Percentiles rank a stretch among this genome's conserved stretches.
These are phyloP conservation scores for Hydrotaea cyrtoneurina DNA, from an alignment of 2,888 invertebrate species.

Conservation along the genomic window DNA sequence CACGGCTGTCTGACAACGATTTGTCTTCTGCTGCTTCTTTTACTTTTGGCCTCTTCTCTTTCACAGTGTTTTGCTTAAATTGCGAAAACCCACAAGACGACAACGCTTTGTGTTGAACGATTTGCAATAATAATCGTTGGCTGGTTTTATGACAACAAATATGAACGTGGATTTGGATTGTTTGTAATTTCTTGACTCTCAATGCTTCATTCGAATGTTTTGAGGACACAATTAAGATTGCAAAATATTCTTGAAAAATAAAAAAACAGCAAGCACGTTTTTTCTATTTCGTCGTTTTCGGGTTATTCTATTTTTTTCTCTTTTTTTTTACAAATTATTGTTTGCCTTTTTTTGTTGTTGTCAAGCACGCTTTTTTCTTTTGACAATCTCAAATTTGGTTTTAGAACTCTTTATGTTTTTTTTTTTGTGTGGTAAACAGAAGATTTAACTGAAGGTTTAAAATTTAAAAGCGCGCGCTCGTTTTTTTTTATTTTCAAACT, in stretches of 20 bases:
- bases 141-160: constrained; percentile 40
- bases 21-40: too few species aligned
- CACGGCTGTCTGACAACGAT: too few species aligned
- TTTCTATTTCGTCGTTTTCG: constrained; percentile 1
- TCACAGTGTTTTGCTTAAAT: constrained; percentile 17
- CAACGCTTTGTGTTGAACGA: background rate
- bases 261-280: constrained; percentile 51
- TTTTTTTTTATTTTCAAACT: constrained; percentile 5
- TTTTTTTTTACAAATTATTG: constrained; percentile 8
- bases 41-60: too few species aligned
- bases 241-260: constrained; percentile 53
- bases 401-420: constrained; percentile 31
- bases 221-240: constrained; percentile 52
- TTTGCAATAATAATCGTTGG: constrained; percentile 53
- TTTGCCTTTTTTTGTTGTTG: constrained; percentile 21
- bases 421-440: constrained; percentile 30
- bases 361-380: constrained; percentile 16
- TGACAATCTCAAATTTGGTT: constrained; percentile 13
- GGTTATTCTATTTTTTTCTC: background rate
- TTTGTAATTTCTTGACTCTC: background rate
- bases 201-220: background rate
- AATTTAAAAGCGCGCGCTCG: constrained; percentile 27
- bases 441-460: too few species aligned
- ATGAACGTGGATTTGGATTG: constrained; percentile 27
- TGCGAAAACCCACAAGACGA: constrained; percentile 30